These are phyloP conservation scores for Gobionotothen gibberifrons DNA, from an alignment of 2,797 vertebrate species.

Conservation along the genomic window DNA sequence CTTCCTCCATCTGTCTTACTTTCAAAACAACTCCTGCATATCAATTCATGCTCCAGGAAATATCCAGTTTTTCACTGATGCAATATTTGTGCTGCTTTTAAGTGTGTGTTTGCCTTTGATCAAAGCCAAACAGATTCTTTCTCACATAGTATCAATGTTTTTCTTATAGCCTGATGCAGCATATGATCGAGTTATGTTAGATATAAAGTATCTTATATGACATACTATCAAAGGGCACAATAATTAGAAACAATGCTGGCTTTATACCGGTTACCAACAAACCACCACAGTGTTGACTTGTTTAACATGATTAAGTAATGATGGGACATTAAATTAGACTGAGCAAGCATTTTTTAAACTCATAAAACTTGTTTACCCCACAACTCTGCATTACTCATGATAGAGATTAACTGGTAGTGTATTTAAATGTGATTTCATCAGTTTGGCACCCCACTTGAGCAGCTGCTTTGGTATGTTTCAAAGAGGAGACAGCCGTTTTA, in stretches of 20 bases:
- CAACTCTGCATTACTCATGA: constrained; percentile 19
- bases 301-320: constrained; percentile 24
- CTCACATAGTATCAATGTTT: neutral
- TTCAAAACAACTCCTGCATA: constrained; percentile 25
- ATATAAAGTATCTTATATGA: neutral
- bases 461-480: constrained; percentile 7
- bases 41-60: constrained; percentile 47
- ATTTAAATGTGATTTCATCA: constrained; percentile 24
- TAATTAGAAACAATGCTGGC: constrained; percentile 12
- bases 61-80: constrained; percentile 39
- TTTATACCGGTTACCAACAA: constrained; percentile 7
- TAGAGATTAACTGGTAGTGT: constrained; percentile 10
- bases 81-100: constrained; percentile 40
- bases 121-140: neutral
- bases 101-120: constrained; percentile 49
- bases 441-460: neutral
- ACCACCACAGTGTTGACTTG: constrained; percentile 12
- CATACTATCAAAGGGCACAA: no score
- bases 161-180: neutral
- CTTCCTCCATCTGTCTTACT: constrained; percentile 26
- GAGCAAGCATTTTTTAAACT: constrained; percentile 15
- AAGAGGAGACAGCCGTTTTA: neutral
- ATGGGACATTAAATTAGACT: constrained; percentile 26
- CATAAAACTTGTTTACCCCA: constrained; percentile 42
- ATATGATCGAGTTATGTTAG: neutral